A percentile compares a stretch with the other conserved stretches of the same genome.
Evolutionary conservation across 2,113 vertebrate species (phyloP).

Genomic region (Rhabdomys dilectus): DNA sequence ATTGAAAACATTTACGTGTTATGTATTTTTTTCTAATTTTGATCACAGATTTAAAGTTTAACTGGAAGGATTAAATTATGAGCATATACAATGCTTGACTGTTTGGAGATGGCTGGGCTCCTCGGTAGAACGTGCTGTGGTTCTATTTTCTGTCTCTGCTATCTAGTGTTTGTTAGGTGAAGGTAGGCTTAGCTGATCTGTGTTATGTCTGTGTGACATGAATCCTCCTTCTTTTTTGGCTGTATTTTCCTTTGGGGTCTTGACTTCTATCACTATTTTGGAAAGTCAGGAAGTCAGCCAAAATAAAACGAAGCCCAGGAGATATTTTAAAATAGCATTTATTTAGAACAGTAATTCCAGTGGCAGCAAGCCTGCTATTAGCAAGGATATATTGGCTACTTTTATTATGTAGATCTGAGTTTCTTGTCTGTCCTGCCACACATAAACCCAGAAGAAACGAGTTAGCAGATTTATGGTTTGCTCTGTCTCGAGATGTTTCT

Average conservation of each 20-base stretch:
- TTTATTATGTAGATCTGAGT: slow-evolving; percentile 68
- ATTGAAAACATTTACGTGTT: slow-evolving; percentile 8
- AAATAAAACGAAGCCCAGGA: slow-evolving; percentile 66
- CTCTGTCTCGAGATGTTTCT: slow-evolving; percentile 68
- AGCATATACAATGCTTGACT: background rate
- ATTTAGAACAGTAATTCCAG: slow-evolving; percentile 75
- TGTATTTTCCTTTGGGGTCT: slow-evolving; percentile 64
- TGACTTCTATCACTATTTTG: slow-evolving; percentile 71
- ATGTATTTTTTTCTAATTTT: background rate
- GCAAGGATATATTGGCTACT: slow-evolving; percentile 63
- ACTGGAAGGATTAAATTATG: slow-evolving; percentile 6
- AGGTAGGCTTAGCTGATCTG: slow-evolving; percentile 70
- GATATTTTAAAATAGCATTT: slow-evolving; percentile 66
- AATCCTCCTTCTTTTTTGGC: slow-evolving; percentile 76
- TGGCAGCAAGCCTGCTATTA: slow-evolving; percentile 60
- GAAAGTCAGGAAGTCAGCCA: slow-evolving; percentile 78
- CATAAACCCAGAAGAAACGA: slow-evolving; percentile 68
- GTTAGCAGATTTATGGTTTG: slow-evolving; percentile 64
- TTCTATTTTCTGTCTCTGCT: slow-evolving; percentile 54
- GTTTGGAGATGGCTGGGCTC: slow-evolving; percentile 11
- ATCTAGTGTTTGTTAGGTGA: slow-evolving; percentile 68
- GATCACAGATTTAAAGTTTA: slow-evolving; percentile 48
- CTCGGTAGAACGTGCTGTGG: background rate
- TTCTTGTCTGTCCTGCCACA: slow-evolving; percentile 64
- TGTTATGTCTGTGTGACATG: slow-evolving; percentile 75